These are phyloP conservation scores for Pithys albifrons DNA, from an alignment of 2,113 vertebrate species.

Conservation along the genomic window DNA sequence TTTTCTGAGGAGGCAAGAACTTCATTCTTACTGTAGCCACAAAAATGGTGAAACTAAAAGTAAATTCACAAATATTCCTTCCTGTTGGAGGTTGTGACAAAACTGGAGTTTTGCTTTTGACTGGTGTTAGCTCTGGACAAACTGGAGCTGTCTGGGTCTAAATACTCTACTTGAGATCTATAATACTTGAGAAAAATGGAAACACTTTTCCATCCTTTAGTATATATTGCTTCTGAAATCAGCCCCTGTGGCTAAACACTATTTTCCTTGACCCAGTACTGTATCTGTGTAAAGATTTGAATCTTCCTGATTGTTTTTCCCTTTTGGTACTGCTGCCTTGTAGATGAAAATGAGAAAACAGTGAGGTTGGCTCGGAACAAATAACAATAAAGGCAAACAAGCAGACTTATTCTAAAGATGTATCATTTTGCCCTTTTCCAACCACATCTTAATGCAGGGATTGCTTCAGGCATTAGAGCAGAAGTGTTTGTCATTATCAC, in stretches of 20 bases:
- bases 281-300: slow-evolving; percentile 32
- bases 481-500: slow-evolving; percentile 21
- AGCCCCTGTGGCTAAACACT: not conserved
- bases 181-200: not conserved
- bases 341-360: slow-evolving; percentile 39
- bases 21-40: not conserved
- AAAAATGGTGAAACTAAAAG: not conserved
- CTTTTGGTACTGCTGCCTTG: slow-evolving; percentile 4
- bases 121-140: not conserved
- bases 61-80: not conserved
- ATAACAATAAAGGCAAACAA: slow-evolving; percentile 50
- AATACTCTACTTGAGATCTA: not conserved
- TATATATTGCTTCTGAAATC: slow-evolving; percentile 29
- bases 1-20: not conserved
- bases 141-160: not conserved
- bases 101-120: not conserved
- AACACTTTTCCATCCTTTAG: not conserved
- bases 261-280: slow-evolving; percentile 8
- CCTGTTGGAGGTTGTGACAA: not conserved
- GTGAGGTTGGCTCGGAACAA: not conserved
- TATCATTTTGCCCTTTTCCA: slow-evolving; percentile 38
- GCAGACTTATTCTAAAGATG: slow-evolving; percentile 30
- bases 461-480: slow-evolving; percentile 24
- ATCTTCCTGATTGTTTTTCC: slow-evolving; percentile 36
- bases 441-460: slow-evolving; percentile 13